phyloP scores from a whole-genome alignment of 2,113 vertebrate species.

The Chaetops frenatus region DNA sequence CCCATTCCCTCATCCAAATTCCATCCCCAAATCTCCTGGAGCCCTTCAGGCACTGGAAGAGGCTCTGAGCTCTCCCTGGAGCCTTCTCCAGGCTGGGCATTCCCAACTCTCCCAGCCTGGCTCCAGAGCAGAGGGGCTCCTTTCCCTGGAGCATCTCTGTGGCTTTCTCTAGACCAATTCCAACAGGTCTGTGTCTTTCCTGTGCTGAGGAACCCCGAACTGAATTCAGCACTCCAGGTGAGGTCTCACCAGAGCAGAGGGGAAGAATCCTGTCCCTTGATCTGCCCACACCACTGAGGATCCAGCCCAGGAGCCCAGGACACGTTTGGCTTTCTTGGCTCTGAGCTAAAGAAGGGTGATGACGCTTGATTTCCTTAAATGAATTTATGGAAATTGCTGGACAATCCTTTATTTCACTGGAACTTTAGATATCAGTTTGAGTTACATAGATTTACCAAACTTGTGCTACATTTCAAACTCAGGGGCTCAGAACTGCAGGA shows the following conservation, averaged over 20 bases:
- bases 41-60: not conserved
- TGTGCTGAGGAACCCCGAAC: not conserved
- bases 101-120: not conserved
- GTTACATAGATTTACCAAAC: not conserved
- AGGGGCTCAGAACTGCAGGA: not conserved
- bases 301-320: not conserved
- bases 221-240: not conserved
- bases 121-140: not conserved
- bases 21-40: not conserved
- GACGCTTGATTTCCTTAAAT: not conserved
- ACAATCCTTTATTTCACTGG: not conserved
- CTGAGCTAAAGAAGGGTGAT: not conserved
- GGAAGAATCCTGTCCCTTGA: accelerated
- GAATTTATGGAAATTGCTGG: not conserved
- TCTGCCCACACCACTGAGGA: accelerated
- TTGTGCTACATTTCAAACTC: not conserved
- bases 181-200: accelerated
- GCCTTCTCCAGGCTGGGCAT: not conserved
- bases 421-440: not conserved
- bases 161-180: accelerated
- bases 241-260: not conserved
- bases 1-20: not conserved
- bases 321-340: not conserved
- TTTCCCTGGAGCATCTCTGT: accelerated
- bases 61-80: accelerated